Evolutionary conservation across 2,113 vertebrate species (phyloP), one percentile per base, ranked within the genome.

Genomic region (Pao palembangensis): DNA sequence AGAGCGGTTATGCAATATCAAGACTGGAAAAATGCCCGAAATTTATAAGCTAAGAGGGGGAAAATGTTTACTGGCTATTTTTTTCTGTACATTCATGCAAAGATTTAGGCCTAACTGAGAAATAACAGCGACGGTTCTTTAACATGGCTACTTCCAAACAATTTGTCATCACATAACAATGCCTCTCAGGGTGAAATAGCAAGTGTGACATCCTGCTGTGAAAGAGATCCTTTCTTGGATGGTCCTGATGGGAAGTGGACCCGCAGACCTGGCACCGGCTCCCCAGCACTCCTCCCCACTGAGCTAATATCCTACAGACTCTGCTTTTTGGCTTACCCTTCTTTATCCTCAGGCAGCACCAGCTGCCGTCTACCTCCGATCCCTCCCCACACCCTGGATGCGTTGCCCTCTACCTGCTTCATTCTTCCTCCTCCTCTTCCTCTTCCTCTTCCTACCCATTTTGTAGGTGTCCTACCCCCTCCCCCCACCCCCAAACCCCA

Each of bases 331-430:
- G 83, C 79, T 76, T 80, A 31, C 74, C 70, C 67, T 49, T 67
- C 69, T 70, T 76, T 85, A 74, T 79, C 85, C 83, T 80, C 75
- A n/a, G 81, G 85, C 83, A 71, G 59, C 78, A 85, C 80, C 85
- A 87, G 87, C 87, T 87, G 85, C 78, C 47, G 64, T 78, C 80
- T 79, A 79, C 84, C 67, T 79, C 58, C 53, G 16, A 55, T 79
- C 61, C 58, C 72, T 51, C 77, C 72, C 69, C 71, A 74, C 78
- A 52, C 68, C 79, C 61, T 71, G 51, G 61, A 74, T 61, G 71
- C 58, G 77, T 53, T 71, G 65, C 81, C 73, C 73, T 82, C 71
- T 78, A 69, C 82, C 65, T 75, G 69, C 65, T 55, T 58, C 16
- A 57, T 67, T 64, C 72, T 67, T 64, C 72, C 67, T 60, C 67